Base-by-base conservation (phyloP, 2,797 vertebrate genomes). In the Muscicapa striata region DNA sequence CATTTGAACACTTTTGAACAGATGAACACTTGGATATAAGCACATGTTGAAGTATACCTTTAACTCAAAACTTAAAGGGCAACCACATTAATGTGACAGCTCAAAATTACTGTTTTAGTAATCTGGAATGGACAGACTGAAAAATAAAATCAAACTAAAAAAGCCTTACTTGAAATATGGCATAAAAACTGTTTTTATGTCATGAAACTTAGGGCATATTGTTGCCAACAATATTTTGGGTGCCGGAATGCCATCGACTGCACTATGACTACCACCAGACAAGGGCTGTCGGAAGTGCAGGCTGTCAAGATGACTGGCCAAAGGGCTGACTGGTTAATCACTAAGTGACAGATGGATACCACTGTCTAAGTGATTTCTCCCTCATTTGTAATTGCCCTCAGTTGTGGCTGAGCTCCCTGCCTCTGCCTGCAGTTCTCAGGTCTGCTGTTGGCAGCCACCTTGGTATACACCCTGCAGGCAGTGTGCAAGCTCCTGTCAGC, bases 341-440 rank as follows among this genome's bases (percentile, higher is more conserved):
- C 46, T 79, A 38, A 49, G 36, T 52, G 69, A 63, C 93, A 93
- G 81, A 91, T 75, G 89, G 90, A 62, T 72, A 83, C 48, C 67
- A 85, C 61, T 23, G 27, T 30, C 45, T 88, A 94, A 95, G 84
- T 41, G 22, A 58, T 92, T 90, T 93, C 63, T 91, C 41, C 29
- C 89, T 83, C 75, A 57, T 77, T 93, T 87, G 68, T 69, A 92
- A 93, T 68, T 79, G 55, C 82, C 55, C 36, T 79, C 8, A 63
- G 20, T 67, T 90, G 68, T 64, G 81, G 59, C 34, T 79, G 45
- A 87, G 32, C 6, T 82, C 29, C 17, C 43, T 76, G 88, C 52
- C 36, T 85, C 32, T 84, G 62, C 27, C 34, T 40, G 58, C 0
- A 5, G 58, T 75, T 93, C 54, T 76, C 66, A 61, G 54, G 66